Evolutionary conservation across 2,113 vertebrate species (phyloP).

Genomic region (Nymphicus hollandicus): DNA sequence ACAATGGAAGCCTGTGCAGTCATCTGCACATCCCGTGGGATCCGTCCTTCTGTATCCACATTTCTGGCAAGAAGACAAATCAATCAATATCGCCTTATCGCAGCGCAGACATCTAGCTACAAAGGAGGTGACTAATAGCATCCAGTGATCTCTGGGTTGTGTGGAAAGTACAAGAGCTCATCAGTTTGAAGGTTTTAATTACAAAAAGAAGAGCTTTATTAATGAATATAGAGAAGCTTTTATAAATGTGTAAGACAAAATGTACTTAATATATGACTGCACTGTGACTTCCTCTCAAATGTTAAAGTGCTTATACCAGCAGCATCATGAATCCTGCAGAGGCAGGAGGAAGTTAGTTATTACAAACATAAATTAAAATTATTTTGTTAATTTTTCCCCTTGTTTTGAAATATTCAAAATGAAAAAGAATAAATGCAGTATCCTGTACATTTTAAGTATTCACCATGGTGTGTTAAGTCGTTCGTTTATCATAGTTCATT

Average conservation of each 20-base stretch:
- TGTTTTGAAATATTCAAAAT: not conserved
- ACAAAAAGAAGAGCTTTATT: not conserved
- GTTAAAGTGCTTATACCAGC: not conserved
- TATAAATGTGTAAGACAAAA: not conserved
- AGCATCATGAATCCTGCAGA: not conserved
- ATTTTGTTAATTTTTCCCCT: not conserved
- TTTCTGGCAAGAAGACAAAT: not conserved
- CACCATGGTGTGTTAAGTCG: not conserved
- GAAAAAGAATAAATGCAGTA: not conserved
- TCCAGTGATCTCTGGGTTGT: not conserved
- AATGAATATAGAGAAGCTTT: not conserved
- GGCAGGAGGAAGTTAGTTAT: not conserved
- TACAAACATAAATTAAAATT: not conserved
- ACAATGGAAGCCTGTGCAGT: constrained; percentile 44
- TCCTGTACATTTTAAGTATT: not conserved
- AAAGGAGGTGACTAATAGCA: constrained; percentile 55
- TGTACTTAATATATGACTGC: not conserved
- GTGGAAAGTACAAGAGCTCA: not conserved
- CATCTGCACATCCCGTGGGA: not conserved
- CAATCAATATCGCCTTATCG: not conserved
- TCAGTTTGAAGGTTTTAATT: not conserved
- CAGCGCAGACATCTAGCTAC: constrained; percentile 54
- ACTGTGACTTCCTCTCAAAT: not conserved
- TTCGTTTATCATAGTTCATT: not conserved
- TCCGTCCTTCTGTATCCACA: not conserved